These are phyloP conservation scores for cat (Felis catus) DNA, from an alignment of 2,113 vertebrate genomes.

Conservation along the genomic window F.catus_Fca126_mat1.0 CM031418.1:71401001-71401500, in stretches of 20 bases:
- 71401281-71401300: neutral
- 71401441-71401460: too few species aligned
- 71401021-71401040: slow-evolving; percentile 28
- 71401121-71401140: neutral
- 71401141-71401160: slow-evolving; percentile 20
- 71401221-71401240: neutral
- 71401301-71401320: neutral
- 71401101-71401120: neutral
- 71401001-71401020: slow-evolving; percentile 75
- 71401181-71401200: slow-evolving; percentile 1
- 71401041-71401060: neutral
- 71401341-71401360: too few species aligned
- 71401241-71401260: slow-evolving; percentile 8
- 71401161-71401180: neutral
- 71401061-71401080: slow-evolving; percentile 44
- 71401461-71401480: too few species aligned
- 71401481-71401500: too few species aligned
- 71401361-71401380: too few species aligned
- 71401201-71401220: neutral
- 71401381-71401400: too few species aligned
- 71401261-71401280: neutral
- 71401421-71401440: too few species aligned
- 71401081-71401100: slow-evolving; percentile 18
- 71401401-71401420: too few species aligned
- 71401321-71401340: neutral